Conservation (phyloP, 1,140 invertebrate species). For the Papilio polyxenes region DNA sequence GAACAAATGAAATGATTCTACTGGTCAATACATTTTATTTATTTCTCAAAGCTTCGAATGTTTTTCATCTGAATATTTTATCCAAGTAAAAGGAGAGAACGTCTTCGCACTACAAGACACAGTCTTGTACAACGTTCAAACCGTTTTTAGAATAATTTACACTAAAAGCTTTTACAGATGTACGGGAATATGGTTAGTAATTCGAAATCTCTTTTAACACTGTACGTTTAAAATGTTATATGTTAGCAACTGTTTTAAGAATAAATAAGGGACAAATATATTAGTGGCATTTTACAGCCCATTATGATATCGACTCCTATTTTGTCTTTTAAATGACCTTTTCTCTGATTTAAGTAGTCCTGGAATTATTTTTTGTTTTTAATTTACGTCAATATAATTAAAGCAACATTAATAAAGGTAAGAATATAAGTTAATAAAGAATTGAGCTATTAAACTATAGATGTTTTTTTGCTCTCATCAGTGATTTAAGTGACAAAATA, state of each 20-base stretch:
- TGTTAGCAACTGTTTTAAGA: not conserved
- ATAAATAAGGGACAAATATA: not conserved
- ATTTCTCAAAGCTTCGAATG: not conserved
- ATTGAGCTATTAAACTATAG: not conserved
- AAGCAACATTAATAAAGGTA: not conserved
- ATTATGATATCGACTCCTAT: not conserved
- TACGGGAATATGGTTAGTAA: not conserved
- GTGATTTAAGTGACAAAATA: conserved; percentile 34
- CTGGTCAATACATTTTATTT: conserved; percentile 1
- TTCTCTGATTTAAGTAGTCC: not conserved
- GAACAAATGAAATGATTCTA: not conserved
- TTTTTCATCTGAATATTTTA: conserved; percentile 37
- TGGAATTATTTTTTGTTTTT: not conserved
- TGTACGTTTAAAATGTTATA: not conserved
- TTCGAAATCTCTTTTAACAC: not conserved
- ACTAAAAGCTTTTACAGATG: conserved; percentile 32
- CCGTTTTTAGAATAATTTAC: conserved; percentile 28
- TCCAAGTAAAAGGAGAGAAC: conserved; percentile 5
- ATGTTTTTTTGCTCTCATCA: not conserved
- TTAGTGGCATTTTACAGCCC: not conserved
- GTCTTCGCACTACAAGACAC: not conserved
- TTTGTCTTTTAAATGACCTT: not conserved
- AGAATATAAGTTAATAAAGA: not conserved
- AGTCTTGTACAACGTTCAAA: not conserved
- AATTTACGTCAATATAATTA: not conserved